Conservation (phyloP, 2,888 invertebrate genomes). For the Fragum whitleyi region DNA sequence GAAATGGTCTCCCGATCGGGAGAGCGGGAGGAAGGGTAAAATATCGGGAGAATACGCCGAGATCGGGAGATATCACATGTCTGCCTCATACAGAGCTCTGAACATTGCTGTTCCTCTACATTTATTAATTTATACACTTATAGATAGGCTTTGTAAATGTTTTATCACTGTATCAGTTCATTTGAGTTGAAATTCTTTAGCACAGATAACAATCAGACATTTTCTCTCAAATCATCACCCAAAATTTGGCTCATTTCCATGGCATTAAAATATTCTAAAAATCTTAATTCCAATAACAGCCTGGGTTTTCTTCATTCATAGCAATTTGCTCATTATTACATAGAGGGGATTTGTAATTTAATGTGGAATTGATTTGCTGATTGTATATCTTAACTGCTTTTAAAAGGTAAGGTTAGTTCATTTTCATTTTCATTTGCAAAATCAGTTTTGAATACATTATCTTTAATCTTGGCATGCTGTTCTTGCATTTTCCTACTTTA, state of each 20-base stretch:
- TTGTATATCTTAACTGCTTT: background rate
- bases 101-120: too few relatives aligned
- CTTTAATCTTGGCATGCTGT: too few relatives aligned
- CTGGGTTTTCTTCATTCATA: background rate
- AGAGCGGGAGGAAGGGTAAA: too few relatives aligned
- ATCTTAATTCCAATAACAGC: constrained; percentile 12
- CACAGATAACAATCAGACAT: constrained; percentile 1
- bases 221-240: constrained; percentile 12
- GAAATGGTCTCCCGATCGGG: too few relatives aligned
- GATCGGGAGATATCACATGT: too few relatives aligned
- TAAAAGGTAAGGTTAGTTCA: background rate
- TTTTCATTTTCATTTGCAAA: too few relatives aligned
- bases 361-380: background rate
- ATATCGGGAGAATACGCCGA: too few relatives aligned
- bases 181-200: background rate
- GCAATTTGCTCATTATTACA: constrained; percentile 1
- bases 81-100: too few relatives aligned
- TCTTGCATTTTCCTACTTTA: too few relatives aligned
- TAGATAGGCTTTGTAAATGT: too few relatives aligned
- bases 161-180: background rate
- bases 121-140: too few relatives aligned
- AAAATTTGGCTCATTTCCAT: background rate
- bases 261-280: constrained; percentile 18
- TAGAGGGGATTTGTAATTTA: background rate
- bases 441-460: too few relatives aligned